Base-by-base conservation (phyloP, 2,113 vertebrate genomes). In the Macquaria australasica region DNA sequence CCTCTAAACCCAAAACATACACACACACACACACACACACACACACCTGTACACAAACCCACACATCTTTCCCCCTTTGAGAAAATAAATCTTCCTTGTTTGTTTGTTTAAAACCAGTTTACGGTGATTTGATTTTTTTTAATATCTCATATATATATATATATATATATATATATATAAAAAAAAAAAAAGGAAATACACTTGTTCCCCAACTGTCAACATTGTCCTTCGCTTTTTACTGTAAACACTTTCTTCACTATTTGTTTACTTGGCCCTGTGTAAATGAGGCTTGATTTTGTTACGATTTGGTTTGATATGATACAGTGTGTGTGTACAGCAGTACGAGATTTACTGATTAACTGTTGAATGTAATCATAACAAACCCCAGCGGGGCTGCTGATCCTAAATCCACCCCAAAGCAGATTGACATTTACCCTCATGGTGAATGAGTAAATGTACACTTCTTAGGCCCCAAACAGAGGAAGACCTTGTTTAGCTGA, bases 401-500 rank as follows among this genome's bases (percentile, higher is more conserved):
- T 86, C 59, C 41, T 75, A 59, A 87, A 83, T 78, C 79, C 87
- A 37, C 28, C 45, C 45, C 3, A 18, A 77, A 72, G 56, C 86
- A 76, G 71, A 82, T 51, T 56, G 81, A 88, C 79, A 78, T 83
- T 73, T 68, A 77, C 48, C 59, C 83, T 90, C 84, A 83, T 82
- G 60, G 58, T 82, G 87, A 82, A 82, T 43, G 66, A 81, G 66
- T 89, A 86, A 89, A 91, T 84, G 83, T 74, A 25, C 48, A 79
- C 82, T 77, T 88, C 64, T 89, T 48, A 70, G 81, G 28, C 66
- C 72, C 83, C 77, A 89, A 91, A 92, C 82, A 92, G 87, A 90
- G 90, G 91, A 90, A 91, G 87, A 43, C 53, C 89, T 83, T 92
- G 90, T 92, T 90, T 90, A 74, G 67, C 68, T 82, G 89, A 91